Base-by-base conservation (phyloP, 2,888 invertebrate species). In the Shargacucullia verbasci region DNA sequence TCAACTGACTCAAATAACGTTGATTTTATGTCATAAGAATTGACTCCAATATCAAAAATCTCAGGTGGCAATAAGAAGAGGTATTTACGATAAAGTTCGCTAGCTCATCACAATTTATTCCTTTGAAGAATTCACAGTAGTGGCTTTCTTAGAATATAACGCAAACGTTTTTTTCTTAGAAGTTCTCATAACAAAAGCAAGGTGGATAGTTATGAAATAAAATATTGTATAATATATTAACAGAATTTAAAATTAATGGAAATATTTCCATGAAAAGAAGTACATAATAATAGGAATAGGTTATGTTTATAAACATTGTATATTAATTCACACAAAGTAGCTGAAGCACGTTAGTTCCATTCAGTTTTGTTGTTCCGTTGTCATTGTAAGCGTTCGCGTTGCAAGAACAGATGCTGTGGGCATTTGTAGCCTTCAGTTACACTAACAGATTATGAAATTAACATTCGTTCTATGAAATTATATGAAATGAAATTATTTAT, bases 191-290 rank as follows among this genome's bases (percentile, higher is more conserved):
- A 20, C 4, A 12, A 20, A 10, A 5, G 29, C 40, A 25, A 12
- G 9, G 3, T 31, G 9, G 14, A 15, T 13, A 27, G 9, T 27
- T n/a, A 43, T 31, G 34, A 3, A 39, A 20, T 7, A 4, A 6
- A 13, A n/a, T 29, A 11, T 13, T 6, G n/a, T 12, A 41, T 35
- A 34, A 33, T 12, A 33, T 33, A 10, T 15, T 44, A 12, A 40
- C 11, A 33, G 31, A 45, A 20, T 7, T 14, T 8, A 12, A 8
- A 29, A 14, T 27, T 0, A 37, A 20, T 40, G 35, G 37, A 35
- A 29, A 34, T 15, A 34, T 54, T 62, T 43, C 6, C 38, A 29
- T 33, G 43, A 29, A 35, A 14, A n/a, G n/a, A n/a, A n/a, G n/a
- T 33, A 6, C 14, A 43, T 8, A 39, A 12, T 8, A 39, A 12